These are phyloP conservation scores for Podarcis muralis DNA, from an alignment of 2,113 vertebrate species.

Conservation along the genomic window DNA sequence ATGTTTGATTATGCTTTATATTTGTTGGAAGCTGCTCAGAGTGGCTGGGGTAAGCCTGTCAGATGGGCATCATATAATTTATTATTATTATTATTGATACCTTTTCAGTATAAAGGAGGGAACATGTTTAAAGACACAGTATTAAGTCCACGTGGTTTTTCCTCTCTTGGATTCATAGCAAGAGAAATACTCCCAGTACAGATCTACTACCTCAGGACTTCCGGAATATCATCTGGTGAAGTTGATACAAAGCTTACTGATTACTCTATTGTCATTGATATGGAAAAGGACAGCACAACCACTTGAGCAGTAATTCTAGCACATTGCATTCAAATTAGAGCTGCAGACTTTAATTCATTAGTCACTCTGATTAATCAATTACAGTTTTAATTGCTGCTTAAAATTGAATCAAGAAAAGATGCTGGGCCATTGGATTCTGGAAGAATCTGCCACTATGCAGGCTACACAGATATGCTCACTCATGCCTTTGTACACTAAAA, in stretches of 20 bases:
- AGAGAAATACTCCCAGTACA: not conserved
- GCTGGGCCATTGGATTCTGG: not conserved
- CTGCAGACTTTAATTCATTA: constrained; percentile 7
- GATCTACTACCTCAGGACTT: not conserved
- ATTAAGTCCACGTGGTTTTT: not conserved
- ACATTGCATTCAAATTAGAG: constrained; percentile 8
- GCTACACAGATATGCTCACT: not conserved
- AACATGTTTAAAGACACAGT: no score
- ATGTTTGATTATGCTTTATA: no score
- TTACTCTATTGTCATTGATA: not conserved
- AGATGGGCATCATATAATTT: no score
- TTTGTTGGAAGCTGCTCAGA: no score
- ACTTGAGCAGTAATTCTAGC: not conserved
- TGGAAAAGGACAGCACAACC: not conserved
- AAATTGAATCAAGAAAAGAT: not conserved
- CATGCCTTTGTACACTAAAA: not conserved
- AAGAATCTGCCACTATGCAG: not conserved
- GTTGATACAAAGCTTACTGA: not conserved
- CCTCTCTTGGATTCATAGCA: not conserved
- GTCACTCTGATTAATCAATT: constrained; percentile 6
- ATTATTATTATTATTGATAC: no score
- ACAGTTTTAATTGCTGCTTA: constrained; percentile 6
- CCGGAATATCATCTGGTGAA: not conserved
- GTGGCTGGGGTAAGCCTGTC: no score
- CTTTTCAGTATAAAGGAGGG: no score